A percentile compares a stretch with the other conserved stretches of the same genome.
Conservation (phyloP, 1,140 invertebrate species). For the Pomacea maculata region DNA sequence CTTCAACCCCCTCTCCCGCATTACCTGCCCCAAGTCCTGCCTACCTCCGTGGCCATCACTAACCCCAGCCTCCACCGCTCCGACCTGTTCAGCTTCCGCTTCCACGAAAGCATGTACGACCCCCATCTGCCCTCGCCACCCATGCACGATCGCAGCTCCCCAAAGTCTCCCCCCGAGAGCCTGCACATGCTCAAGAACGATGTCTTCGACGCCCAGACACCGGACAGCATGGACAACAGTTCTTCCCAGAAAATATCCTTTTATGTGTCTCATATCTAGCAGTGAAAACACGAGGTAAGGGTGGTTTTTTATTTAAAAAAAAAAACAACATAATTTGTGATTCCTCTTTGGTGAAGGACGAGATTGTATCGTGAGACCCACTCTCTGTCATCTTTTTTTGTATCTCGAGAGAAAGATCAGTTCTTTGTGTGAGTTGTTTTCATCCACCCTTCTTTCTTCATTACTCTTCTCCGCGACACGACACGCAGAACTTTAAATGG, state of each 20-base stretch:
- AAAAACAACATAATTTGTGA: too few species aligned
- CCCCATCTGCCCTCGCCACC: slow-evolving; percentile 45
- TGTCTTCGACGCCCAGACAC: slow-evolving; percentile 39
- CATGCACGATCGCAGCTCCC: slow-evolving; percentile 46
- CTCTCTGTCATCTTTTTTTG: too few species aligned
- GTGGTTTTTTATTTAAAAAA: too few species aligned
- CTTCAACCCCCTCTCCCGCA: slow-evolving; percentile 35
- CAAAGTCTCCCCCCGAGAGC: slow-evolving; percentile 48
- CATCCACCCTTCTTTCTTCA: too few species aligned
- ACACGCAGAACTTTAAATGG: too few species aligned
- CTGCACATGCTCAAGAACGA: slow-evolving; percentile 50
- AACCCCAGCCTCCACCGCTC: slow-evolving; percentile 95
- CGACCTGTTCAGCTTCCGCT: slow-evolving; percentile 79
- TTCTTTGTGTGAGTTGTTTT: too few species aligned
- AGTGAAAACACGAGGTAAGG: too few species aligned
- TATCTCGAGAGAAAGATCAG: too few species aligned
- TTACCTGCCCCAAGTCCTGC: slow-evolving; percentile 78
- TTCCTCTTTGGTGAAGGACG: too few species aligned
- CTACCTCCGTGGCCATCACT: slow-evolving; percentile 92
- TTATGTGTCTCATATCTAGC: slow-evolving; percentile 31
- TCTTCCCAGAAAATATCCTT: slow-evolving; percentile 66
- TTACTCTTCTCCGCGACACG: too few species aligned
- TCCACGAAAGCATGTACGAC: slow-evolving; percentile 71
- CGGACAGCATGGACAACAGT: slow-evolving; percentile 39
- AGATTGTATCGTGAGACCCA: too few species aligned